Evolutionary conservation across 2,888 invertebrate genomes (phyloP).

Genomic region (Saturnia pavonia): DNA sequence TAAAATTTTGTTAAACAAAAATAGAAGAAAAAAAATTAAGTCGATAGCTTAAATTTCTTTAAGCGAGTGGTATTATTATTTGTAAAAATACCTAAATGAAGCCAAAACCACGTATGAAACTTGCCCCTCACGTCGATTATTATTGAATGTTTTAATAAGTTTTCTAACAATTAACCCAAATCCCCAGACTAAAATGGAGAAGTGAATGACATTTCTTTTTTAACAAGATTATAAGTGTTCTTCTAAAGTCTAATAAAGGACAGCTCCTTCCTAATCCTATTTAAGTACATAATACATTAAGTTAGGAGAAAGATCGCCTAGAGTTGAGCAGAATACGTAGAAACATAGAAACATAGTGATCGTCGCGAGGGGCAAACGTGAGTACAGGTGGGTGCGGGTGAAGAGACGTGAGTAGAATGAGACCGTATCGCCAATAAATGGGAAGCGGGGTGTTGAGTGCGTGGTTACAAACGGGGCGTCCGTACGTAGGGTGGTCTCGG

Average conservation of each 20-base stretch:
- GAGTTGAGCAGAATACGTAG: too few species aligned
- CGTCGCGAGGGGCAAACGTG: conserved; percentile 32
- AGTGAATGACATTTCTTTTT: background rate
- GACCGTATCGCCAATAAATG: conserved; percentile 65
- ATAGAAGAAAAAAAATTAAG: conserved; percentile 70
- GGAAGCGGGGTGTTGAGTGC: conserved; percentile 79
- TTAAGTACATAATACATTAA: background rate
- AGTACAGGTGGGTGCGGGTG: conserved; percentile 44
- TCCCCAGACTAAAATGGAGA: background rate
- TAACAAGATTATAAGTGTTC: background rate
- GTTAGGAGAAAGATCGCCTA: background rate
- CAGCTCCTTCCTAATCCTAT: background rate
- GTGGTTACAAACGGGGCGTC: conserved; percentile 79
- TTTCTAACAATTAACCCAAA: background rate
- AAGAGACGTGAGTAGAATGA: conserved; percentile 43
- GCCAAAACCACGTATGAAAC: conserved; percentile 79
- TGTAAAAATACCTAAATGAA: conserved; percentile 69
- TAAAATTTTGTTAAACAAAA: conserved; percentile 68
- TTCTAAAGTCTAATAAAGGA: background rate
- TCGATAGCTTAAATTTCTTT: conserved; percentile 74
- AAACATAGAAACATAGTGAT: background rate
- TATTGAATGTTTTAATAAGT: conserved; percentile 30
- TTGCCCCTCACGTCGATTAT: conserved; percentile 55
- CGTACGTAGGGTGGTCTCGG: conserved; percentile 79
- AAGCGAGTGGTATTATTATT: conserved; percentile 76